phyloP scores from a whole-genome alignment of 2,797 vertebrate species.

The Smutsia temminckii region DNA sequence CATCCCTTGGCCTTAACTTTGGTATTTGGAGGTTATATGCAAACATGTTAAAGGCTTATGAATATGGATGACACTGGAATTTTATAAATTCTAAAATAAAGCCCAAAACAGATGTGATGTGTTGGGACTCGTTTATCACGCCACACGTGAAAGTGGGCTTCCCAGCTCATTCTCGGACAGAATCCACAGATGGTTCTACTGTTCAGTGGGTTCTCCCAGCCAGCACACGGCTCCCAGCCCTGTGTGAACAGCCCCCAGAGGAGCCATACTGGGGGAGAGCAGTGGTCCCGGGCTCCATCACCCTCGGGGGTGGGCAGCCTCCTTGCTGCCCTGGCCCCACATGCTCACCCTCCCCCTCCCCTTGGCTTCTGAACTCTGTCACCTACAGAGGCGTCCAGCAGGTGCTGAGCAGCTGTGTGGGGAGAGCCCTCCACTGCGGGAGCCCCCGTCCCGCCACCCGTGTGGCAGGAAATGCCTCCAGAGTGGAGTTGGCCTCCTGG shows the following conservation, averaged over 20 bases:
- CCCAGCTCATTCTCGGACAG: no score
- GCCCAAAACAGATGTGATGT: conserved; percentile 80
- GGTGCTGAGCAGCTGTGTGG: no score
- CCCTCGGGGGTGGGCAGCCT: neutral
- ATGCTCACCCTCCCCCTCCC: neutral
- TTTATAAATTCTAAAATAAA: conserved; percentile 91
- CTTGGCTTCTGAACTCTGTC: no score
- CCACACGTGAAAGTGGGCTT: no score
- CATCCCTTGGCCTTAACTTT: conserved; percentile 96
- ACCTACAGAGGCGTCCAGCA: no score
- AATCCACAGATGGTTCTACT: accelerated
- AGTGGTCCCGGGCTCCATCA: neutral
- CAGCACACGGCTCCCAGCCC: neutral
- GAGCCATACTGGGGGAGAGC: neutral
- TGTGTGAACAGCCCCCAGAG: no score
- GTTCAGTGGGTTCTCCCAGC: neutral
- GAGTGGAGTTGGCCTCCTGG: no score
- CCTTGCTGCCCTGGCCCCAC: neutral
- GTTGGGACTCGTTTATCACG: neutral
- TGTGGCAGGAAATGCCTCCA: no score
- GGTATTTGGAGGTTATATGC: conserved; percentile 94
- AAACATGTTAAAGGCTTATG: conserved; percentile 89
- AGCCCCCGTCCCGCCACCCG: no score
- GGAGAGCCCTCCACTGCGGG: neutral
- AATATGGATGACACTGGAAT: conserved; percentile 97